Evolutionary conservation across 2,797 vertebrate species (phyloP).

Genomic region (Phoebastria nigripes): DNA sequence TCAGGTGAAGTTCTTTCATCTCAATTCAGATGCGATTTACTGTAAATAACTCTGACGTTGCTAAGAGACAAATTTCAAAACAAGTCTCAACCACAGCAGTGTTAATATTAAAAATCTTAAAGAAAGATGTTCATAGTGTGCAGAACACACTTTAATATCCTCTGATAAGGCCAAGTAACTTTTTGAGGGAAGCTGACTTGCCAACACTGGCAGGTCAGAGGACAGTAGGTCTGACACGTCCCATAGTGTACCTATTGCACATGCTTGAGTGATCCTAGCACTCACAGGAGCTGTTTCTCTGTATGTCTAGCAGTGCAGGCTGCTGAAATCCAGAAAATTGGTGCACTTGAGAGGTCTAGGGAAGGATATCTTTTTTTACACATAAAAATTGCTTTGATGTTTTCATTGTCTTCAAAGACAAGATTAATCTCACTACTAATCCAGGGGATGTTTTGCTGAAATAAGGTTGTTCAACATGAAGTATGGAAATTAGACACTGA

Average conservation of each 20-base stretch:
- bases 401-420: background rate
- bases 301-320: rapidly evolving
- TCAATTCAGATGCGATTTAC: slow-evolving; percentile 41
- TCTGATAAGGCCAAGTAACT: background rate
- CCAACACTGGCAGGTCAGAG: background rate
- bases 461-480: background rate
- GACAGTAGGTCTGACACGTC: background rate
- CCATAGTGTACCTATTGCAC: background rate
- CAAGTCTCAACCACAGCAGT: background rate
- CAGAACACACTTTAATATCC: background rate
- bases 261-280: background rate
- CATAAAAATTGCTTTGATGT: background rate
- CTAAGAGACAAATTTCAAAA: slow-evolving; percentile 43
- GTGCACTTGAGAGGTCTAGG: background rate
- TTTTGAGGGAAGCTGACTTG: background rate
- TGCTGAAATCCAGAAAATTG: background rate
- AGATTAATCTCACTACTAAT: background rate
- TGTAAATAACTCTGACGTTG: slow-evolving; percentile 40
- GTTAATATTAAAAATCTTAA: background rate
- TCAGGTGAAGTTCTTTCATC: slow-evolving; percentile 50
- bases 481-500: background rate
- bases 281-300: background rate
- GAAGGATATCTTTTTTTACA: background rate
- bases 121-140: background rate
- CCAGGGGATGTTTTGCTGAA: background rate